Percentiles rank a stretch among this genome's conserved stretches.
Evolutionary conservation across 2,113 vertebrate genomes (phyloP).

Genomic region (Pachypanchax playfairii): DNA sequence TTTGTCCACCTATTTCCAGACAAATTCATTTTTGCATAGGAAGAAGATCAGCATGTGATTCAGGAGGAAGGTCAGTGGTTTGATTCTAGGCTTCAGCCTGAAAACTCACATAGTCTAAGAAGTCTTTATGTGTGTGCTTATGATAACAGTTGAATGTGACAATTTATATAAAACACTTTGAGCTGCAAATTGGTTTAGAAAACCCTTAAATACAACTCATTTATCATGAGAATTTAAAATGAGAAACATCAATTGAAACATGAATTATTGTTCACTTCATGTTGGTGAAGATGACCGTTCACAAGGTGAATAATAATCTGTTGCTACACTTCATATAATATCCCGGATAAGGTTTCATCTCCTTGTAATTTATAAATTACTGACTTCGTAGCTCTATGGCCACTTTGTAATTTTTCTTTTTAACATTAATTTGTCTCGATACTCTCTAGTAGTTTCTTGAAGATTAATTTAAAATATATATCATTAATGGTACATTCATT

Average conservation of each 20-base stretch:
- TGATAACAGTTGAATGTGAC: too few relatives aligned
- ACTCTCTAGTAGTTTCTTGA: neutral
- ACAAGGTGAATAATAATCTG: neutral
- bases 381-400: neutral
- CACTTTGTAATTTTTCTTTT: neutral
- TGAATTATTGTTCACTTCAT: neutral
- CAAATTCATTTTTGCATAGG: too few relatives aligned
- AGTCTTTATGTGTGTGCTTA: too few relatives aligned
- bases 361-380: too few relatives aligned
- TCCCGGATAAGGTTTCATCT: too few relatives aligned
- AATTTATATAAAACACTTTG: neutral
- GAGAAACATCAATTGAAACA: neutral
- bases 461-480: neutral
- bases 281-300: neutral
- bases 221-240: neutral
- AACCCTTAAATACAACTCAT: neutral
- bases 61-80: neutral
- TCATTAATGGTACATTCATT: neutral
- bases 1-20: too few relatives aligned
- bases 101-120: too few relatives aligned
- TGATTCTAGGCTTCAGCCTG: neutral
- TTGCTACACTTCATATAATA: too few relatives aligned
- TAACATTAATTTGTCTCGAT: neutral
- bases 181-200: neutral
- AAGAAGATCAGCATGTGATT: neutral